Base-by-base conservation (phyloP, 2,113 vertebrate genomes). In the Pygathrix nemaeus region DNA sequence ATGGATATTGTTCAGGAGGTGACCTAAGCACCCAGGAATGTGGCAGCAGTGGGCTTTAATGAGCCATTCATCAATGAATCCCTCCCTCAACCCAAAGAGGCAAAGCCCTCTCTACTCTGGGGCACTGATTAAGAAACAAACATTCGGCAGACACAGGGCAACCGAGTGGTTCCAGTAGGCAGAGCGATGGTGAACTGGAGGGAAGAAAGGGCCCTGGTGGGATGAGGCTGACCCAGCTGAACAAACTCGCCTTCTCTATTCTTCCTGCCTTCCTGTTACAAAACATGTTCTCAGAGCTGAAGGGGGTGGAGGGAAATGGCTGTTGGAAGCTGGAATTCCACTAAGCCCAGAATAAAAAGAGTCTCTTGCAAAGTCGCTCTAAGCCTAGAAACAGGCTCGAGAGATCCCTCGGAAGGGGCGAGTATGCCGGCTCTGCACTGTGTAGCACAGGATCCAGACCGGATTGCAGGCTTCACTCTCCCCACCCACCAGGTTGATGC, bases 21-120 rank as follows among this genome's bases (percentile, higher is more conserved):
- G 98, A 98, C 75, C 94, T 98, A 83, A 98, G 85, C 87, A 40
- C 78, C 50, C 91, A 93, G 97, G 97, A 98, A 98, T 98, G 98
- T 96, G 40, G 97, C 92, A 84, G 92, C 57, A 92, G 91, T 95
- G 83, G 97, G 75, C 85, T 98, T 97, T 96, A 98, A 97, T 25
- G 93, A 98, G 94, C 94, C 96, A 96, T 97, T 98, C 96, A 95
- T 92, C 5, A 45, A 90, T 84, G 93, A 85, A 25, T 50, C 93
- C 81, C 95, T 68, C 90, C 84, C 86, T 61, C 30, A 70, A 64
- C 61, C 89, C 55, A n/a, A 83, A 90, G 94, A 94, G 88, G 87
- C 94, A 87, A 75, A 97, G 45, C 64, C 10, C 50, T 38, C 64
- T 64, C 55, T 45, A 10, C 79, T 21, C 43, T 21, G 27, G 30